Conservation (phyloP, 1,140 invertebrate species). For the Pachypsylla venusta region DNA sequence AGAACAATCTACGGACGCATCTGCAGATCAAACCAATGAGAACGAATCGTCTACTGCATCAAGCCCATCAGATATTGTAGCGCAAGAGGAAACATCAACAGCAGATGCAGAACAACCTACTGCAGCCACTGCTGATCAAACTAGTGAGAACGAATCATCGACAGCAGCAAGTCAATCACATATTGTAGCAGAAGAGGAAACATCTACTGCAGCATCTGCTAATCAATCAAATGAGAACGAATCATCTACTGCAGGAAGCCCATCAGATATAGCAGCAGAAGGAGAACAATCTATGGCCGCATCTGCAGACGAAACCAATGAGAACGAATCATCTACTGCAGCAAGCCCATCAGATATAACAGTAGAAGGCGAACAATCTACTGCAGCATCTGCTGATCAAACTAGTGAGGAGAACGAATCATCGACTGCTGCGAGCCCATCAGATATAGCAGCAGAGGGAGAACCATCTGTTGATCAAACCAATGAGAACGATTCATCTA, state of each 20-base stretch:
- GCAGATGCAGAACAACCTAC: background rate
- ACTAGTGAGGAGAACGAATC: background rate
- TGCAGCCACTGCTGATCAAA: background rate
- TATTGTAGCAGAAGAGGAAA: background rate
- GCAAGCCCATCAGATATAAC: background rate
- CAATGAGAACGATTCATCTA: background rate
- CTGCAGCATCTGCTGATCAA: conserved; percentile 1
- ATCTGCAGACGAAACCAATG: background rate
- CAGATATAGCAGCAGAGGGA: background rate
- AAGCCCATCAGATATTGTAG: background rate
- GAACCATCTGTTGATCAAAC: background rate
- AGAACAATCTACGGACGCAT: background rate
- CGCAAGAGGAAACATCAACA: too few species aligned
- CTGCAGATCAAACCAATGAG: background rate
- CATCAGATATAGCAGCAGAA: background rate
- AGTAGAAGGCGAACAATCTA: background rate
- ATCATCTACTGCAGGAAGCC: background rate
- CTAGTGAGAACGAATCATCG: background rate
- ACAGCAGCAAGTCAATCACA: background rate
- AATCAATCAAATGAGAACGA: background rate
- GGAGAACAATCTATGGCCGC: background rate
- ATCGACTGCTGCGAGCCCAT: background rate
- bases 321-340: background rate
- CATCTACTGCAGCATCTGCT: conserved; percentile 4
- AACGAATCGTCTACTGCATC: background rate